phyloP scores from a whole-genome alignment of 2,797 vertebrate genomes.

The Periparus ater region DNA sequence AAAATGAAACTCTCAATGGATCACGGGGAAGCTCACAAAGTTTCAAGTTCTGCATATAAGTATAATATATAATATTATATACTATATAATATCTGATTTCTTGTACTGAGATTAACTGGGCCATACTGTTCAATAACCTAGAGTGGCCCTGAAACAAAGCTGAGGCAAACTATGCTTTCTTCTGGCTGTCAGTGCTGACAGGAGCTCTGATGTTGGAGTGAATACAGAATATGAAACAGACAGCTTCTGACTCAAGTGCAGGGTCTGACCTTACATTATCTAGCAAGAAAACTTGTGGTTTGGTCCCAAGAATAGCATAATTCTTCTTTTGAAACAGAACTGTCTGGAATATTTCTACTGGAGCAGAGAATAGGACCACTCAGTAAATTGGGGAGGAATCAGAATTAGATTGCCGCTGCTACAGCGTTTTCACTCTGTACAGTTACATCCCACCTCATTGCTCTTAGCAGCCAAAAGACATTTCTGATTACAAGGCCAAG shows the following conservation, averaged over 20 bases:
- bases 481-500: neutral
- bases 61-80: too few relatives aligned
- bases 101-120: neutral
- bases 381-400: neutral
- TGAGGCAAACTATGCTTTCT: neutral
- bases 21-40: neutral
- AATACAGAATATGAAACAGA: neutral
- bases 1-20: neutral
- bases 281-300: neutral
- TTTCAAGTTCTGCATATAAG: neutral
- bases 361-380: neutral
- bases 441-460: neutral
- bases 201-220: neutral
- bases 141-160: neutral
- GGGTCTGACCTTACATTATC: neutral
- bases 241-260: neutral
- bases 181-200: neutral
- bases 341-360: neutral
- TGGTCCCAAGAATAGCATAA: neutral
- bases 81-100: neutral
- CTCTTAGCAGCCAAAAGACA: neutral
- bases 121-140: neutral
- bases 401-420: neutral
- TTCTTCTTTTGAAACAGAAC: neutral
- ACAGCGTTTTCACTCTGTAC: neutral